Evolutionary conservation across 2,888 invertebrate genomes (phyloP).

Genomic region (Rosalia funebris): DNA sequence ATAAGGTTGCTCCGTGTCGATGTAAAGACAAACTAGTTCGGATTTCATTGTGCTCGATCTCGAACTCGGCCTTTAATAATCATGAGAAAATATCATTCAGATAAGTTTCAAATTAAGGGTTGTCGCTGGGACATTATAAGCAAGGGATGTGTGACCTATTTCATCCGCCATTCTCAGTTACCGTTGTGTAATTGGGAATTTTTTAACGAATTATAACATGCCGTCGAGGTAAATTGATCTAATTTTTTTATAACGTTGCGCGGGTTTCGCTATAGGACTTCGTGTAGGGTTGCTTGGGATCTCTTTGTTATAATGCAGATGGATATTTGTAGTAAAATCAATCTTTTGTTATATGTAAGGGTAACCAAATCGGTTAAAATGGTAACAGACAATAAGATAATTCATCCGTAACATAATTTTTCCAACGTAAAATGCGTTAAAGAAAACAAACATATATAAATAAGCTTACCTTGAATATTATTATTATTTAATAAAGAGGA

Average conservation of each 20-base stretch:
- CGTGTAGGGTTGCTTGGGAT: constrained; percentile 25
- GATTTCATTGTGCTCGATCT: constrained; percentile 30
- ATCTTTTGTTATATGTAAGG: constrained; percentile 1
- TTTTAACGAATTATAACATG: constrained; percentile 48
- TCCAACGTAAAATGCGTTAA: too few species aligned
- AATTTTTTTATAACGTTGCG: constrained; percentile 30
- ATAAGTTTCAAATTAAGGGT: constrained; percentile 64
- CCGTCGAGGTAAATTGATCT: constrained; percentile 44
- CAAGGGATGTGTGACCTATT: constrained; percentile 58
- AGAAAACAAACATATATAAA: too few species aligned
- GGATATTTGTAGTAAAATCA: neutral
- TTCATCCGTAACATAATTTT: too few species aligned
- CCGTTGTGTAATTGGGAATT: constrained; percentile 52
- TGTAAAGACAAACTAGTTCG: constrained; percentile 26
- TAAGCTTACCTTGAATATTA: too few species aligned
- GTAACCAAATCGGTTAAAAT: neutral
- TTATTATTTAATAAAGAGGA: too few species aligned
- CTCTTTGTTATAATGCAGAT: neutral
- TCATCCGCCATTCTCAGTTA: constrained; percentile 46
- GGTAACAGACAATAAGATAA: too few species aligned
- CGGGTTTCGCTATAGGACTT: constrained; percentile 21
- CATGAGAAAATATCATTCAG: constrained; percentile 64
- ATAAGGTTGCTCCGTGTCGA: constrained; percentile 38
- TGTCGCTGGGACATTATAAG: constrained; percentile 57
- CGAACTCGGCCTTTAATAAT: constrained; percentile 31